Evolutionary conservation across 2,113 vertebrate species (phyloP), one percentile per base, ranked within the genome.

Genomic region (Onychostoma macrolepis): DNA sequence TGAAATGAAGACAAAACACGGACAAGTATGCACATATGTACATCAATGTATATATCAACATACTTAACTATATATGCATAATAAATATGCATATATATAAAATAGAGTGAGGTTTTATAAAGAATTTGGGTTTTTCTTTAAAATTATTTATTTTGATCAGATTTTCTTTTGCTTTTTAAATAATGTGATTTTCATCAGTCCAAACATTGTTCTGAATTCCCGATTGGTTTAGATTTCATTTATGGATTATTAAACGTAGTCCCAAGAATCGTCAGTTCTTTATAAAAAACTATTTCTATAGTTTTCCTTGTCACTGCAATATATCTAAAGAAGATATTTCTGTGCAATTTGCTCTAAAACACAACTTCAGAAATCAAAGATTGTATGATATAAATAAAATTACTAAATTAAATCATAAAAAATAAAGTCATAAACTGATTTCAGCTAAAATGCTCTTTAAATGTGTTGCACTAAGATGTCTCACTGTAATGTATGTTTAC

Each of bases 41-140:
- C 87, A 89, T 83, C 21, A 17, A 77, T 13, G 87, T 89, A 89
- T 89, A 93, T 93, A 88, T 84, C 90, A 86, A 90, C 92, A 95
- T 93, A 93, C 92, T 91, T 90, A 90, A 87, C 91, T 94, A 95
- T 94, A 94, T 94, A 95, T 94, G 87, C 92, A 94, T 94, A 92
- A 61, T 72, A 21, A 67, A 91, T 94, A 94, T 94, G 92, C 88
- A 95, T 95, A 94, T 94, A 95, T 95, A 94, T 92, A 89, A 94
- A 95, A 94, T 94, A 94, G 93, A 94, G 93, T 90, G 93, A 92
- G 53, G 91, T 94, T 95, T 95, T 95, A 94, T 95, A 94, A 94
- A 94, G 93, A 95, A 94, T 87, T 87, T 87, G 45, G 48, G 74
- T 87, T 90, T 82, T 65, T 86, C 80, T 58, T 17, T 48, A 15